These are phyloP conservation scores for Ophiothrix spiculata DNA, from an alignment of 35 echinoderm and acorn worm species.

Conservation along the genomic window DNA sequence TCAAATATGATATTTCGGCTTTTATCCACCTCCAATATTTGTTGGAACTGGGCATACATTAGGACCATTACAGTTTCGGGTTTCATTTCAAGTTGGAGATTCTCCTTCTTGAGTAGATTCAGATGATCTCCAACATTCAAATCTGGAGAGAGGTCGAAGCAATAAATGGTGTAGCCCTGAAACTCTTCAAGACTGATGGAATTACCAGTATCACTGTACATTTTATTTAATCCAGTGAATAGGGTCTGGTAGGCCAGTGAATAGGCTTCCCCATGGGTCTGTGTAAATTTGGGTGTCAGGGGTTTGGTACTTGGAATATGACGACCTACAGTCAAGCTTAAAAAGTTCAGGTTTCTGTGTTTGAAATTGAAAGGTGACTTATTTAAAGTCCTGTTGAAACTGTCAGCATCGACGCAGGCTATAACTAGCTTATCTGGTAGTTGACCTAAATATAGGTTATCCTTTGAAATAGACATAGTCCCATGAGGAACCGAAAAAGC, in stretches of 20 bases:
- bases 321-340: constrained; percentile 30
- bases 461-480: constrained; percentile 40
- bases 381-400: constrained; percentile 26
- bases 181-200: constrained; percentile 9
- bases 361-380: constrained; percentile 47
- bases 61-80: not conserved
- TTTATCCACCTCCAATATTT: too few relatives aligned
- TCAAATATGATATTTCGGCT: too few relatives aligned
- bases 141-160: constrained; percentile 25
- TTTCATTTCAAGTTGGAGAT: constrained; percentile 18
- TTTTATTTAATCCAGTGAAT: constrained; percentile 30
- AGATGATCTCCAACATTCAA: not conserved
- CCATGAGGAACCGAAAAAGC: constrained; percentile 46
- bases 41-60: too few relatives aligned
- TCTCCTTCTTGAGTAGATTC: not conserved
- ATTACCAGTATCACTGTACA: constrained; percentile 21
- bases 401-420: constrained; percentile 2
- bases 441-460: constrained; percentile 47
- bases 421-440: constrained; percentile 30
- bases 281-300: constrained; percentile 36
- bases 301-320: constrained; percentile 34
- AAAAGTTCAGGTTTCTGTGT: constrained; percentile 39
- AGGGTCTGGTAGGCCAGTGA: constrained; percentile 47
- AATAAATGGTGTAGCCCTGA: not conserved
- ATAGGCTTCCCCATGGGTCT: constrained; percentile 7